phyloP scores from a whole-genome alignment of 2,113 vertebrate species.

The Todiramphus saurophagus region DNA sequence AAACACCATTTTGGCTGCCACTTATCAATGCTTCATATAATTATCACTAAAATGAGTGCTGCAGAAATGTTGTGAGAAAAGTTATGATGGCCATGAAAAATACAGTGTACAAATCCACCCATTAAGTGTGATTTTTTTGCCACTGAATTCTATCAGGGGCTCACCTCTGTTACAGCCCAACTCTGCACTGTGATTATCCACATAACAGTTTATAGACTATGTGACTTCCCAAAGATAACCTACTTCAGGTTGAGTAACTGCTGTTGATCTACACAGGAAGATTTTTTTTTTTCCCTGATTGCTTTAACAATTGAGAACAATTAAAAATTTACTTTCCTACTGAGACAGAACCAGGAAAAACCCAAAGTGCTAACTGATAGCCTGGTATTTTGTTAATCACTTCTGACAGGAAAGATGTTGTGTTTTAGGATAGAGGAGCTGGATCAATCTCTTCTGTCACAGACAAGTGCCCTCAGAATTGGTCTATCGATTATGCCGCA shows the following conservation, averaged over 20 bases:
- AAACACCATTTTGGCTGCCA: background rate
- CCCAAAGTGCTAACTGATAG: background rate
- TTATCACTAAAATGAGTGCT: background rate
- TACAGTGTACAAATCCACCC: background rate
- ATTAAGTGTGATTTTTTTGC: background rate
- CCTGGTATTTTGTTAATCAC: background rate
- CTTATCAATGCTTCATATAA: background rate
- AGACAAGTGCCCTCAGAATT: constrained; percentile 29
- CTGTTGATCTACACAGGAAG: background rate
- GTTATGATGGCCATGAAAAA: background rate
- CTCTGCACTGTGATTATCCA: background rate
- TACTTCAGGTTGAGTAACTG: background rate
- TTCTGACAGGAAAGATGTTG: background rate
- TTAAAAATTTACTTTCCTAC: background rate
- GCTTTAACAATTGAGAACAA: background rate
- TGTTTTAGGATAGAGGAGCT: background rate
- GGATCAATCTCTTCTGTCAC: constrained; percentile 52
- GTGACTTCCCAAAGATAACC: background rate
- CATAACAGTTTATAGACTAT: background rate
- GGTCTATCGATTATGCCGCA: background rate
- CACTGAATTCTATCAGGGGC: background rate
- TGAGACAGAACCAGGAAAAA: background rate
- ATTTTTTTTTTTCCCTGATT: background rate
- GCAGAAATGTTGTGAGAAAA: background rate
- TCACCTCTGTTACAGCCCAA: rapidly evolving